phyloP scores from a whole-genome alignment of 1,140 invertebrate species.

The Ceratosolen solmsi region DNA sequence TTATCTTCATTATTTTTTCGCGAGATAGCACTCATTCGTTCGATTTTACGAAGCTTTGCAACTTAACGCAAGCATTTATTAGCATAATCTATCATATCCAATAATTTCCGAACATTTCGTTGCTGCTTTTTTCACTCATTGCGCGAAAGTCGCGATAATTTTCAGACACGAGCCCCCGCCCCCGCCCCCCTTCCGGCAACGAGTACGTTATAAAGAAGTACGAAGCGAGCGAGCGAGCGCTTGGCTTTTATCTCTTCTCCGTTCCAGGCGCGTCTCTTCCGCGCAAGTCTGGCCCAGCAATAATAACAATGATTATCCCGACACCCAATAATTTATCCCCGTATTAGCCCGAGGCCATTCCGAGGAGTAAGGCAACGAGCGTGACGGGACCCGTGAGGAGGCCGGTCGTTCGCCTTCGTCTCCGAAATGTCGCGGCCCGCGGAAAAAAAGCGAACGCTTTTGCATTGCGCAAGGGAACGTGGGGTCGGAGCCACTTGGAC shows the following conservation, averaged over 20 bases:
- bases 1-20: not conserved
- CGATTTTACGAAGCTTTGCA: not conserved
- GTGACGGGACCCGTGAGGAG: not conserved
- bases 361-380: not conserved
- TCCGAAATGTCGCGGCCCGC: not conserved
- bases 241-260: not conserved
- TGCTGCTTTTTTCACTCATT: not conserved
- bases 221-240: not conserved
- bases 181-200: no score
- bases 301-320: slow-evolving; percentile 13
- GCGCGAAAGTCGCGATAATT: not conserved
- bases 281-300: not conserved
- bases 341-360: not conserved
- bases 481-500: slow-evolving; percentile 58
- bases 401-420: not conserved
- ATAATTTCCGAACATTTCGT: not conserved
- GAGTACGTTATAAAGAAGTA: no score
- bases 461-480: slow-evolving; percentile 53
- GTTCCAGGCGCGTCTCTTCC: not conserved
- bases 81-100: not conserved
- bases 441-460: slow-evolving; percentile 3
- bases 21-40: not conserved
- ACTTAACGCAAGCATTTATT: not conserved
- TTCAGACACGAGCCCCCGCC: no score
- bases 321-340: slow-evolving; percentile 26